These are phyloP conservation scores for Danionella cerebrum DNA, from an alignment of 2,113 vertebrate species.

Conservation along the genomic window DNA sequence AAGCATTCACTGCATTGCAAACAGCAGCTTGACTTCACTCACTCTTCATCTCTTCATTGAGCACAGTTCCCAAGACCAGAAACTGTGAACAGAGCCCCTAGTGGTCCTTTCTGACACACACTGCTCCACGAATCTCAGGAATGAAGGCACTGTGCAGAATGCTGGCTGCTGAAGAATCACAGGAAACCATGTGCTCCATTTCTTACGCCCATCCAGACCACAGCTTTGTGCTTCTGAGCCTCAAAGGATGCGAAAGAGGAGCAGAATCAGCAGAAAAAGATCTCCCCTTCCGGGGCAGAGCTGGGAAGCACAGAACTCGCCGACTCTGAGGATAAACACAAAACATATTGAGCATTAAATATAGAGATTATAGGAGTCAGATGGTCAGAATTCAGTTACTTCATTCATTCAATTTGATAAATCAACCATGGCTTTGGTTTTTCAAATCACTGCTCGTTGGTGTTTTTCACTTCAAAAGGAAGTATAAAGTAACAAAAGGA, in stretches of 20 bases:
- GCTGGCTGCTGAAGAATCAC: neutral
- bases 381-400: too few species aligned
- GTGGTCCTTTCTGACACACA: neutral
- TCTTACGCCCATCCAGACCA: conserved; percentile 5
- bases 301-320: neutral
- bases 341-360: neutral
- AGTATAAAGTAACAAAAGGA: too few species aligned
- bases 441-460: too few species aligned
- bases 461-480: too few species aligned
- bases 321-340: conserved; percentile 16
- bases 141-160: conserved; percentile 1
- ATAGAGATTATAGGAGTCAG: too few species aligned
- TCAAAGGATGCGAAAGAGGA: neutral
- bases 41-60: too few species aligned
- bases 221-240: neutral
- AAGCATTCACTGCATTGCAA: conserved; percentile 2
- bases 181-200: conserved; percentile 8
- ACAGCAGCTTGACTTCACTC: neutral
- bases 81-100: neutral
- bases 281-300: conserved; percentile 1
- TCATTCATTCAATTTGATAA: too few species aligned
- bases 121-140: neutral
- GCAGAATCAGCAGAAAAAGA: conserved; percentile 38
- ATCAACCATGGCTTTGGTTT: too few species aligned
- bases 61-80: too few species aligned